These are phyloP conservation scores for Lithobates pipiens DNA, from an alignment of 2,797 vertebrate species.

Conservation along the genomic window DNA sequence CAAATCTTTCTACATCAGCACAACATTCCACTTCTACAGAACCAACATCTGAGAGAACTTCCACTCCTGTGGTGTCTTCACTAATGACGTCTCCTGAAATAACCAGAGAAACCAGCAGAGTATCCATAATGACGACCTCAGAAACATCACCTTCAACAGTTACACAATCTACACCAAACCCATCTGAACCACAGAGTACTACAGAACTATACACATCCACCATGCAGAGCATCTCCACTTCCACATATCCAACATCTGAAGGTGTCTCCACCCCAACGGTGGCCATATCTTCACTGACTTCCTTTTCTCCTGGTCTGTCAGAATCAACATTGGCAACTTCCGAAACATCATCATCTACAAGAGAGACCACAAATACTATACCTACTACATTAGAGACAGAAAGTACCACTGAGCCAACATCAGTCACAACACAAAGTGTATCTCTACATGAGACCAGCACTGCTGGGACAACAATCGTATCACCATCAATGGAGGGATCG, in stretches of 20 bases:
- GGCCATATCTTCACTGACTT: not conserved
- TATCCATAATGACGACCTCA: not conserved
- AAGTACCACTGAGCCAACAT: not conserved
- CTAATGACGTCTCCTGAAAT: too few species aligned
- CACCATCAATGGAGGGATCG: not conserved
- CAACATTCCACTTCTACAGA: not conserved
- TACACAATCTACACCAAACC: not conserved
- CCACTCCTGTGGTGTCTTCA: not conserved
- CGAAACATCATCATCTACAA: not conserved
- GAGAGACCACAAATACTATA: not conserved
- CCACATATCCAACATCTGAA: not conserved
- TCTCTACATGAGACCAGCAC: not conserved
- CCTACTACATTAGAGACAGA: not conserved
- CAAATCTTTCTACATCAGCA: not conserved
- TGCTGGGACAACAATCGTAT: not conserved
- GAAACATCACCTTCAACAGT: not conserved
- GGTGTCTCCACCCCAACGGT: not conserved
- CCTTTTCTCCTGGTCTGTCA: not conserved
- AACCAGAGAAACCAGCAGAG: too few species aligned
- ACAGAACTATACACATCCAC: not conserved
- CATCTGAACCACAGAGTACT: not conserved
- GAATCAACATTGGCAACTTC: not conserved
- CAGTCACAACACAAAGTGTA: not conserved
- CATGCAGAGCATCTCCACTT: not conserved
- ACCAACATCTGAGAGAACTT: not conserved